Evolutionary conservation across 2,888 invertebrate genomes (phyloP).

Genomic region (Pelosia muscerda): DNA sequence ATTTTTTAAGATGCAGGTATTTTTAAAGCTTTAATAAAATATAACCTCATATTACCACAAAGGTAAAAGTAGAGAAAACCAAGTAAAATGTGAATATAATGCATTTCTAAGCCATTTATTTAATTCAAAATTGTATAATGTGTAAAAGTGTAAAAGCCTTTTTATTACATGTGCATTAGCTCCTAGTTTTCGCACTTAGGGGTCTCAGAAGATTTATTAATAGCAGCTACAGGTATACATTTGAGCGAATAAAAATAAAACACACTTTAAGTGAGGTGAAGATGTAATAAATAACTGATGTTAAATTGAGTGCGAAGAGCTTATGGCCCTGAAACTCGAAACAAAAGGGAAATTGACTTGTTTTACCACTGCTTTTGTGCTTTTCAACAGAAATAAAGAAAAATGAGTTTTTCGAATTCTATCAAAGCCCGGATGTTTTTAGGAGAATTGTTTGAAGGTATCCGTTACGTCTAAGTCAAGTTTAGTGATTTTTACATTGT

Average conservation of each 20-base stretch:
- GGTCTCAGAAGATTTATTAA: slow-evolving; percentile 71
- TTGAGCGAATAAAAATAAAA: slow-evolving; percentile 71
- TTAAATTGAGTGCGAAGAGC: slow-evolving; percentile 83
- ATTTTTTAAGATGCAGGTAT: background rate
- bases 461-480: background rate
- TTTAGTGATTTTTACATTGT: background rate
- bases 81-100: background rate
- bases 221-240: slow-evolving; percentile 64
- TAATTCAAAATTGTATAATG: slow-evolving; percentile 42
- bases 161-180: slow-evolving; percentile 69
- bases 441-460: background rate
- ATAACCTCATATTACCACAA: background rate
- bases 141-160: slow-evolving; percentile 45
- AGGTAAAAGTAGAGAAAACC: background rate
- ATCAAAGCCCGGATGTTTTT: slow-evolving; percentile 9
- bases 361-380: slow-evolving; percentile 49
- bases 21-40: background rate
- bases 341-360: slow-evolving; percentile 65
- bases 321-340: slow-evolving; percentile 76
- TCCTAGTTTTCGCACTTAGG: slow-evolving; percentile 71
- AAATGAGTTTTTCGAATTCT: slow-evolving; percentile 31
- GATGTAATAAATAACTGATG: slow-evolving; percentile 81
- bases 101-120: background rate
- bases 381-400: slow-evolving; percentile 37
- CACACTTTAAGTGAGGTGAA: slow-evolving; percentile 76